Base-by-base conservation (phyloP, 2,888 invertebrate species). In the Cheilosia soror region DNA sequence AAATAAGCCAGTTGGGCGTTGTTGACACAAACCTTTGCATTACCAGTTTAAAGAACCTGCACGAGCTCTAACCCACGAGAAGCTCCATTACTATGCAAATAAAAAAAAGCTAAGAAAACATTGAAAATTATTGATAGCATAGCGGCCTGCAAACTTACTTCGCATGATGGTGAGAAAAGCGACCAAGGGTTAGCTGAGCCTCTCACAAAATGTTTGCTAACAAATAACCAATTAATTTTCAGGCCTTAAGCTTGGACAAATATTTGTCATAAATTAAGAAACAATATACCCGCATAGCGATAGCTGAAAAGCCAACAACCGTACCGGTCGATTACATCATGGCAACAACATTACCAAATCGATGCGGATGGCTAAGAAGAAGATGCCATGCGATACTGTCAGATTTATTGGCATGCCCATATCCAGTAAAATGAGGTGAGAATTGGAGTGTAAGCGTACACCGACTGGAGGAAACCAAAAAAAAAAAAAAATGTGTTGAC, bases 261-360 rank as follows among this genome's bases (percentile, higher is more conserved):
- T 84, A 84, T 84, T 84, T 84, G 84, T 49, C 75, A 71, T 66
- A 71, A 84, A 84, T 80, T 84, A 84, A 84, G 75, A 84, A 60
- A 79, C 79, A 73, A 71, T 65, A 27, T 29, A 29, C 4, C 29
- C 73, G 69, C 7, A 49, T 60, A 66, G 58, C 20, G 51, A 11
- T 60, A 72, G 51, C 20, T 49, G 5, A 33, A 76, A 75, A 80
- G 53, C 71, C 75, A 80, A 84, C 75, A 79, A 80, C 60, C 79
- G 58, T 75, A 79, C 72, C 78, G 53, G 42, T 58, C 47, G 71
- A 66, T 84, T 84, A 80, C 80, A 84, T 76, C 65, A 84, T 62
- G 42, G 62, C 47, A 69, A 53, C 40, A 51, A 63, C 63, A 51
- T 51, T 51, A 29, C 51, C 51, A 47, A 40, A 80, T 76, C 65